These are phyloP conservation scores for Sarcophaga bullata DNA, from an alignment of 1,140 invertebrate genomes.

Conservation along the genomic window DNA sequence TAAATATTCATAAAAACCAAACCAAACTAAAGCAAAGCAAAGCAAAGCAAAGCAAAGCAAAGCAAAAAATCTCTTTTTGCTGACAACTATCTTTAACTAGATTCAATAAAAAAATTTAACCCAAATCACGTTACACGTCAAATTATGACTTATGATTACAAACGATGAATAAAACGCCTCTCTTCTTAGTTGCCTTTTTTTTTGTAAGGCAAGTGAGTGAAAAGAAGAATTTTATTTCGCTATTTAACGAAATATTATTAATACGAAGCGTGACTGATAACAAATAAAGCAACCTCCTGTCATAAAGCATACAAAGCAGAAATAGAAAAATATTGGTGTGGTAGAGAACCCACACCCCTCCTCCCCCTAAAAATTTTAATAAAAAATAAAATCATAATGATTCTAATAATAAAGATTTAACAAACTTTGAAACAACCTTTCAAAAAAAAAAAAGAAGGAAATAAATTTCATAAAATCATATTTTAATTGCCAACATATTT, in stretches of 20 bases:
- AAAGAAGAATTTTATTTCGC: not conserved
- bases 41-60: too few species aligned
- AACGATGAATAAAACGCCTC: not conserved
- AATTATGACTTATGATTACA: not conserved
- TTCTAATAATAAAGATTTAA: not conserved
- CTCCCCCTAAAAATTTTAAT: not conserved
- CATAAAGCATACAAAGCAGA: not conserved
- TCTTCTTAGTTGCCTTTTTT: not conserved
- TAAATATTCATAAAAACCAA: too few species aligned
- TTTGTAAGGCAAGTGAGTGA: not conserved
- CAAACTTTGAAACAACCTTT: not conserved
- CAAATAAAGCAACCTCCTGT: not conserved
- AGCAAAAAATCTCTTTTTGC: too few species aligned
- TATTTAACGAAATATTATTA: slow-evolving; percentile 11
- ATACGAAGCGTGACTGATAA: not conserved
- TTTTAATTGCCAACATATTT: slow-evolving; percentile 39
- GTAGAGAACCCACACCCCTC: not conserved
- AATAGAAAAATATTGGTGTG: too few species aligned
- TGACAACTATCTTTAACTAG: too few species aligned
- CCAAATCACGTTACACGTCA: not conserved
- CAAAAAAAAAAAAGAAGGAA: not conserved
- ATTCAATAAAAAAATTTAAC: not conserved
- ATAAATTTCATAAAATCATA: slow-evolving; percentile 16
- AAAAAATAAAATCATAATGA: not conserved
- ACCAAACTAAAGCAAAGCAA: too few species aligned